These are phyloP conservation scores for Yponomeuta evonymella DNA, from an alignment of 2,888 invertebrate genomes.

Conservation along the genomic window DNA sequence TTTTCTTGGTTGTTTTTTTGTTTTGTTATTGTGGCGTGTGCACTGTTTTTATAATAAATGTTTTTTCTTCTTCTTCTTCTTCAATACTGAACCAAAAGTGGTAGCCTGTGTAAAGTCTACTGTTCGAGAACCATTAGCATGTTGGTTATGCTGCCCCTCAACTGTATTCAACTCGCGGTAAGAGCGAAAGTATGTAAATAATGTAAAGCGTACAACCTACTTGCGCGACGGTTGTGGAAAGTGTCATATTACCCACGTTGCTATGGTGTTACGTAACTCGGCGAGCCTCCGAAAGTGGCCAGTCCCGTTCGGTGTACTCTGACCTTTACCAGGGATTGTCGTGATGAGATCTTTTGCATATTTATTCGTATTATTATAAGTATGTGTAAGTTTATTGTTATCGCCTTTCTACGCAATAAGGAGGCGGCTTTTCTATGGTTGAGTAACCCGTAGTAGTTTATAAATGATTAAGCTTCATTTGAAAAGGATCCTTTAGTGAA, in stretches of 20 bases:
- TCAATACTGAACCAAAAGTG: too few relatives aligned
- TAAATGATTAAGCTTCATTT: too few relatives aligned
- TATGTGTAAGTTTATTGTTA: background rate
- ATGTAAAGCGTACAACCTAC: background rate
- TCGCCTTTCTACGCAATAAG: background rate
- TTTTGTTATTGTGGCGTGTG: too few relatives aligned
- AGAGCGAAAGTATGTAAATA: slow-evolving; percentile 1
- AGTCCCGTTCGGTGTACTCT: background rate
- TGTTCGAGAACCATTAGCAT: too few relatives aligned
- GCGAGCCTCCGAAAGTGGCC: background rate
- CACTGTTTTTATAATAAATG: too few relatives aligned
- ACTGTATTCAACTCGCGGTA: background rate
- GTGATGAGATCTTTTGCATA: background rate
- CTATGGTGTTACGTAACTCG: background rate
- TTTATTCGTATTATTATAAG: too few relatives aligned
- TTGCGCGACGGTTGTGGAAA: slow-evolving; percentile 11
- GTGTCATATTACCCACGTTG: background rate
- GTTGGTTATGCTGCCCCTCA: background rate
- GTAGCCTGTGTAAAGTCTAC: too few relatives aligned
- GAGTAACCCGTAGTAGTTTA: too few relatives aligned
- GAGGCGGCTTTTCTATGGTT: too few relatives aligned
- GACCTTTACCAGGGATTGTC: background rate
- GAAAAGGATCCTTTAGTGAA: too few relatives aligned
- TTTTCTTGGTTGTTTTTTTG: too few relatives aligned
- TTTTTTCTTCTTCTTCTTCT: too few relatives aligned